Evolutionary conservation across 2,113 vertebrate species (phyloP).

Genomic region (Ibidorhyncha struthersii): DNA sequence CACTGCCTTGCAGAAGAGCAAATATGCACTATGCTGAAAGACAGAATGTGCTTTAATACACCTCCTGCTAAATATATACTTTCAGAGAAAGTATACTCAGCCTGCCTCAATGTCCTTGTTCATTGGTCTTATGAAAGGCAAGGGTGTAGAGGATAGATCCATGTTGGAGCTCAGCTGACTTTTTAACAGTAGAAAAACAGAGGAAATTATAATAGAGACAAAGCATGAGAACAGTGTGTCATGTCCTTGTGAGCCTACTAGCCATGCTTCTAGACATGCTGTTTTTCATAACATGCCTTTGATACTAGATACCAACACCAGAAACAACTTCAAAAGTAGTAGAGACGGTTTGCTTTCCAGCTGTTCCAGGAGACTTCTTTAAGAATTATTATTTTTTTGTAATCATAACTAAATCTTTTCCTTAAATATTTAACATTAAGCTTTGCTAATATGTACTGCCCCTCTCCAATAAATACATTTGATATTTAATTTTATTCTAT

Average conservation of each 20-base stretch:
- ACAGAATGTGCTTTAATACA: not conserved
- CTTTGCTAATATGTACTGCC: not conserved
- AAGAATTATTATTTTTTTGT: not conserved
- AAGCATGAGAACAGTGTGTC: not conserved
- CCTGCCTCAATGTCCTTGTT: not conserved
- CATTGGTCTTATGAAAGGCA: not conserved
- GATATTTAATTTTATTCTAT: not conserved
- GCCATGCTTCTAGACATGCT: not conserved
- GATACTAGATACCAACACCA: not conserved
- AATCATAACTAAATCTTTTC: not conserved
- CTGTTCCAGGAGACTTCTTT: not conserved
- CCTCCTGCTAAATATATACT: too few relatives aligned
- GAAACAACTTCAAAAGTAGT: not conserved
- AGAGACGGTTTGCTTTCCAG: not conserved
- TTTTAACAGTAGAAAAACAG: not conserved
- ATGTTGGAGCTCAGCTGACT: not conserved
- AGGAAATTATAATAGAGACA: not conserved
- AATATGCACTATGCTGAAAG: not conserved
- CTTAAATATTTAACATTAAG: not conserved
- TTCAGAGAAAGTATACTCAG: not conserved
- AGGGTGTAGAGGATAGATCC: not conserved
- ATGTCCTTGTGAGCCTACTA: not conserved
- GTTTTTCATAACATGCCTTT: not conserved
- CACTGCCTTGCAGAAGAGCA: not conserved
- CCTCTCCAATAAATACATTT: not conserved